phyloP scores from a whole-genome alignment of 2,113 vertebrate genomes.

The Pituophis catenifer region DNA sequence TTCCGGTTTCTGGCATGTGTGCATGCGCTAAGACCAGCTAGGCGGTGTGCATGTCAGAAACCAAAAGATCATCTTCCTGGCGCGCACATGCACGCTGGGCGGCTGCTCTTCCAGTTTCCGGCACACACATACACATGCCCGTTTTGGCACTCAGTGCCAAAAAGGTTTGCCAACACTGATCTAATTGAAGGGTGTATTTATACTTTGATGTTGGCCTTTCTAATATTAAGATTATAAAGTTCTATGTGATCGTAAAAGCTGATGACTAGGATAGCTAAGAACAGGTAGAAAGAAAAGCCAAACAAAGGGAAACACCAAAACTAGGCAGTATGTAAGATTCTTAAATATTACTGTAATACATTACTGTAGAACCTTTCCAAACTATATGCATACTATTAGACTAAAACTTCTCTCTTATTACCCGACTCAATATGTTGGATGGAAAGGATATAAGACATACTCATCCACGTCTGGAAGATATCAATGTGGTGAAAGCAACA shows the following conservation, averaged over 20 bases:
- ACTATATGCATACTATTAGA: neutral
- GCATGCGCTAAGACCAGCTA: no score
- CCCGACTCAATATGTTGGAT: neutral
- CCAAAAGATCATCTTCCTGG: no score
- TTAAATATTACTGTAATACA: neutral
- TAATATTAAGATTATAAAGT: neutral
- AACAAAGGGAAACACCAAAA: neutral
- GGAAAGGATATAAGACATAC: neutral
- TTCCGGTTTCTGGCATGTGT: no score
- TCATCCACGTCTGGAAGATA: neutral
- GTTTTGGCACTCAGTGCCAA: no score
- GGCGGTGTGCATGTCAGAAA: no score
- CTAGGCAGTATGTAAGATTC: neutral
- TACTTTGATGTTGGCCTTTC: neutral
- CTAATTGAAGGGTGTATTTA: neutral
- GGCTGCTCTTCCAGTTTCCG: no score
- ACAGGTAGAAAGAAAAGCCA: neutral
- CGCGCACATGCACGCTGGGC: no score
- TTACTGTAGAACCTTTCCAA: neutral
- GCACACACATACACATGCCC: no score
- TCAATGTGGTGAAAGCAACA: neutral
- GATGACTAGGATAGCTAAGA: neutral
- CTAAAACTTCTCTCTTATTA: neutral
- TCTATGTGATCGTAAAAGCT: neutral
- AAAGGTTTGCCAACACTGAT: no score